phyloP scores from a whole-genome alignment of 2,888 invertebrate species.

The Drosophila stalkeri region DNA sequence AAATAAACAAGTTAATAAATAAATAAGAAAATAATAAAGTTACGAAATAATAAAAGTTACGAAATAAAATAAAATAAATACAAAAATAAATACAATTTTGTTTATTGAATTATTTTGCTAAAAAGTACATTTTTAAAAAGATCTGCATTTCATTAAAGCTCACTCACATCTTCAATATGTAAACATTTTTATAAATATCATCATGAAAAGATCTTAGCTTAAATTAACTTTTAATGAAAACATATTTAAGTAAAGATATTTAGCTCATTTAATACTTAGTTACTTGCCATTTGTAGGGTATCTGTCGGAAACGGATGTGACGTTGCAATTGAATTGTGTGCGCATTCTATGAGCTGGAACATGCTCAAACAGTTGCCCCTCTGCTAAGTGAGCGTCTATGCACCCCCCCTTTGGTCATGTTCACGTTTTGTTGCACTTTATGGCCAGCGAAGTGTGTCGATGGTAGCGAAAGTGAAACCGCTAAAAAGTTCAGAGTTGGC shows the following conservation, averaged over 20 bases:
- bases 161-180: no score
- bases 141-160: no score
- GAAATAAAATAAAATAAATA: no score
- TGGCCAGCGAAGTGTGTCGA: conserved; percentile 76
- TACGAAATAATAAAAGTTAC: no score
- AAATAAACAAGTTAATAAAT: no score
- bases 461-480: conserved; percentile 75
- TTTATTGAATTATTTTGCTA: no score
- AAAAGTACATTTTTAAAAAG: no score
- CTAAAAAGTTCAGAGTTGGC: conserved; percentile 58
- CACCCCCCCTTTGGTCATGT: conserved; percentile 29
- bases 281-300: conserved; percentile 19
- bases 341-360: conserved; percentile 41
- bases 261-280: no score
- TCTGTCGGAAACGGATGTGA: conserved; percentile 63
- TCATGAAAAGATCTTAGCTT: not conserved
- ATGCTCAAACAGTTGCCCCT: conserved; percentile 38
- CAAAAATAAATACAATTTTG: no score
- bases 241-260: not conserved
- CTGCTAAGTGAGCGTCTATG: conserved; percentile 12
- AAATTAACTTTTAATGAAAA: not conserved
- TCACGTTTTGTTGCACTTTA: conserved; percentile 74
- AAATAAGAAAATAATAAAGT: no score
- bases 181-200: no score
- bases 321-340: conserved; percentile 75